These are phyloP conservation scores for Cryptomyrus ogoouensis DNA, from an alignment of 2,113 vertebrate genomes.

Conservation along the genomic window DNA sequence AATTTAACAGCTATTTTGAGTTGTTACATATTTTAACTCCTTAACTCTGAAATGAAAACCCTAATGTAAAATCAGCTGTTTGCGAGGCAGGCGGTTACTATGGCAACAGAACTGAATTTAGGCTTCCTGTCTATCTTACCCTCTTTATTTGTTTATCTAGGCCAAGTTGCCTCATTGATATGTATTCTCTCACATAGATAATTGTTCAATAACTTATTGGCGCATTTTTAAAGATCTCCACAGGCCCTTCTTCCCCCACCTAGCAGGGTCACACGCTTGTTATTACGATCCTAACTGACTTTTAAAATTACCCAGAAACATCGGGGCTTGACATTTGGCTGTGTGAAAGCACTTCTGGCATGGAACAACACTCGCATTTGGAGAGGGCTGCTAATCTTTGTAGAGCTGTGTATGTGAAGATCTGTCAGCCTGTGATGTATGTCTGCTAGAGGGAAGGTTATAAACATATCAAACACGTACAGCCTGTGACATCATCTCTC, in stretches of 20 bases:
- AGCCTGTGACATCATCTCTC: not conserved
- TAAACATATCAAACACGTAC: not conserved
- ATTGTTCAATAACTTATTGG: constrained; percentile 4
- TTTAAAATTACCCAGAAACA: not conserved
- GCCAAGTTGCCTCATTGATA: not conserved
- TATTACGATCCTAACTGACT: not conserved
- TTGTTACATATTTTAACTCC: not conserved
- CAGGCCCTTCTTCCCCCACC: not conserved
- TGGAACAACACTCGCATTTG: not conserved
- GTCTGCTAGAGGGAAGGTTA: not conserved
- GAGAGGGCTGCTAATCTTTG: not conserved
- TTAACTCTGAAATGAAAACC: not conserved
- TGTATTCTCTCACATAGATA: not conserved
- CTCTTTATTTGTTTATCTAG: constrained; percentile 2
- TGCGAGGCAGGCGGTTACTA: constrained; percentile 5
- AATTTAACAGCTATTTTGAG: not conserved
- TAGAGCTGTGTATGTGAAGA: not conserved
- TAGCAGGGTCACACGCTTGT: not conserved
- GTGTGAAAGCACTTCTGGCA: not conserved
- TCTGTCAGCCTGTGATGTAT: not conserved
- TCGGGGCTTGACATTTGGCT: not conserved
- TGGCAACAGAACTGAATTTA: not conserved
- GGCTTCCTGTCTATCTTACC: not conserved
- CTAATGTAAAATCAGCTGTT: constrained; percentile 3
- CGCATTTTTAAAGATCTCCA: not conserved